Conservation (phyloP, 2,113 vertebrate species). For the Hemibagrus wyckioides region DNA sequence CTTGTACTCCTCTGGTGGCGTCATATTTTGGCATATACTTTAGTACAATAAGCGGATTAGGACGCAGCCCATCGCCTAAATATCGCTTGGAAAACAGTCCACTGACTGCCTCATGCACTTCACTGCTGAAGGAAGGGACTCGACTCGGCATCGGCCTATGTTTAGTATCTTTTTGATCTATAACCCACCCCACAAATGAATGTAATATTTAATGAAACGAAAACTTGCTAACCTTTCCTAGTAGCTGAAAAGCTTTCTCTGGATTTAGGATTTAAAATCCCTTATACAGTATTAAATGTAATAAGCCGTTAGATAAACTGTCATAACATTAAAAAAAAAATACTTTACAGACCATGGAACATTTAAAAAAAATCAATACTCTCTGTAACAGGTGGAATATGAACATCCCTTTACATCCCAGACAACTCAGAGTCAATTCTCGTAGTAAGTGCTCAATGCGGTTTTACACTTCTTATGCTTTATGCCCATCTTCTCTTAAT, state of each 20-base stretch:
- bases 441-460: background rate
- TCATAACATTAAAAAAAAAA: background rate
- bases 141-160: background rate
- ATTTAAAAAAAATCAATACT: too few species aligned
- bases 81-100: background rate
- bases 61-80: background rate
- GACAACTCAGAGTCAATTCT: background rate
- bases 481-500: background rate
- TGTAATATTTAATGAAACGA: too few species aligned
- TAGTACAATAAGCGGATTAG: background rate
- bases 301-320: background rate
- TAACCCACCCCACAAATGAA: background rate
- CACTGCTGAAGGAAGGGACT: background rate
- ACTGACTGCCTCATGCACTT: background rate
- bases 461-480: background rate
- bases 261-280: background rate
- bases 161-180: background rate
- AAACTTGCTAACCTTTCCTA: background rate
- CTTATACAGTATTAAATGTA: background rate
- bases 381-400: background rate
- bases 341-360: too few species aligned
- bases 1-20: background rate
- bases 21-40: background rate
- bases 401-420: too few species aligned
- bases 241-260: background rate